Evolutionary conservation across 2,888 invertebrate species (phyloP), one percentile per base, ranked within the genome.

Genomic region (Coelogynopora nodosa): DNA sequence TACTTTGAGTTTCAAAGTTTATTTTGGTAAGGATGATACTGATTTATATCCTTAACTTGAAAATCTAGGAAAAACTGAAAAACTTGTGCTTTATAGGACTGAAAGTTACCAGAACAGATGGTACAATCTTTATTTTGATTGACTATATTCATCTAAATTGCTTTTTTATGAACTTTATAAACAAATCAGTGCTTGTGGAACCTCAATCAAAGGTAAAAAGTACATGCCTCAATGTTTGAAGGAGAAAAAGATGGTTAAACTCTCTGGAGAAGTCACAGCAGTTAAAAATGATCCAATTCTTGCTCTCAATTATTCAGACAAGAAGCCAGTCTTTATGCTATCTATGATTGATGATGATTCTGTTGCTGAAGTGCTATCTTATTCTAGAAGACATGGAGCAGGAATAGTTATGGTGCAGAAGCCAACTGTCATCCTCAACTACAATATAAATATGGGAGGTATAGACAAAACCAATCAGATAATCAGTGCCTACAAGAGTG

Each of bases 401-500:
- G 31, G 31, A 82, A 30, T 30, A 82, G 83, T 30, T 5, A 31
- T 82, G 83, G 83, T 82, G 30, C 5, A 82, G 83, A 82, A 82
- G 83, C 83, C 83, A 31, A 82, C 10, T 82, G 30, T n/a, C 2
- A 82, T 82, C 5, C 2, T 84, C 2, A 1, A 80, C 2, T 84
- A 84, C 26, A 84, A 84, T 26, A 84, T 10, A 67, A 67, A 67
- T 18, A 84, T 84, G 84, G 28, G 84, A 82, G 81, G 84, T 67
- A 81, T 84, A 5, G 84, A 84, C 82, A 84, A 67, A 67, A 67
- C 84, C 23, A 81, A 84, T 26, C 84, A 84, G 67, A 29, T 84
- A 2, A 67, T 67, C 2, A 27, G 23, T 18, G 5, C 23, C 1
- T 84, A 84, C 26, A 67, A 84, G 28, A 23, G 83, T 67, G 67